These are phyloP conservation scores for Pagetopsis macropterus DNA, from an alignment of 2,797 vertebrate species.

Conservation along the genomic window DNA sequence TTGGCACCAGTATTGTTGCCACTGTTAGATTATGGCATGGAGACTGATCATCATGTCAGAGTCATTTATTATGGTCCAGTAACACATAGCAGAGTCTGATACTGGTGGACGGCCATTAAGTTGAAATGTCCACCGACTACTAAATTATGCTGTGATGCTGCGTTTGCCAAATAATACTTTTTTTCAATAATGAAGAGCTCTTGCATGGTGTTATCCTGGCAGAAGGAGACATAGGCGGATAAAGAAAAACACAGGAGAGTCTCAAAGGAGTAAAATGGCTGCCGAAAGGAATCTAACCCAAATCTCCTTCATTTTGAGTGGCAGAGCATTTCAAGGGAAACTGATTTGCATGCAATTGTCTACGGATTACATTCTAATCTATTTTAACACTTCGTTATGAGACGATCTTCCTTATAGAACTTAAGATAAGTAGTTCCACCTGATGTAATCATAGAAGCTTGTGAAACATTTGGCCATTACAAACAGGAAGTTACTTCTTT, in stretches of 20 bases:
- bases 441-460: neutral
- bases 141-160: neutral
- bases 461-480: neutral
- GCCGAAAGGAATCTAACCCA: conserved; percentile 67
- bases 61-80: conserved; percentile 11
- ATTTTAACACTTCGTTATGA: conserved; percentile 67
- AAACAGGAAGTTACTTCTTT: neutral
- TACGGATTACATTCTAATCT: conserved; percentile 75
- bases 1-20: neutral
- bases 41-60: conserved; percentile 15
- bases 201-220: conserved; percentile 1
- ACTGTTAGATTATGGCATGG: neutral
- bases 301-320: conserved; percentile 63
- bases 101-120: neutral
- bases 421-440: neutral
- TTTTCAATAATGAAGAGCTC: conserved; percentile 16
- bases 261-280: conserved; percentile 60
- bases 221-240: conserved; percentile 4
- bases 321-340: conserved; percentile 70
- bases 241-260: conserved; percentile 31
- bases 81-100: neutral
- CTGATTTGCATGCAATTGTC: conserved; percentile 74
- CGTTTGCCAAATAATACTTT: neutral
- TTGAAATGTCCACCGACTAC: neutral
- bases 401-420: conserved; percentile 33